Conservation (phyloP, 2,797 vertebrate species). For the Gila robusta region DNA sequence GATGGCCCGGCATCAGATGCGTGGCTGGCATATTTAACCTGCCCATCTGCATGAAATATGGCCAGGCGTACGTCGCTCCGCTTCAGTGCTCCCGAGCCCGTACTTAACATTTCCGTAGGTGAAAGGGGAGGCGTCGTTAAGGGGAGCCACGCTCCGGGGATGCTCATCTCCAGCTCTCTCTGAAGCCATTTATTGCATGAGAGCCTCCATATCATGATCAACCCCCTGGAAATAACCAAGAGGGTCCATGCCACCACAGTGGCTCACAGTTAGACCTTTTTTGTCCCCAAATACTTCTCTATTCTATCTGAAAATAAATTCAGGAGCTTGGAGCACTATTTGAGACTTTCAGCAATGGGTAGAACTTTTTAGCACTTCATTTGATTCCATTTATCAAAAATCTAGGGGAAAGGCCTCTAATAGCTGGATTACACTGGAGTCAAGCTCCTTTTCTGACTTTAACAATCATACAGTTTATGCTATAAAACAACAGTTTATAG, state of each 20-base stretch:
- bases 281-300: conserved; percentile 21
- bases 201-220: conserved; percentile 72
- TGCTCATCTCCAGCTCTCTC: conserved; percentile 69
- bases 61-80: conserved; percentile 25
- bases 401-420: not conserved
- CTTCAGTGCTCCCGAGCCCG: conserved; percentile 59
- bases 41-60: conserved; percentile 67
- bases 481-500: not conserved
- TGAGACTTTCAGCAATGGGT: not conserved
- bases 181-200: conserved; percentile 75
- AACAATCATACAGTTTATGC: not conserved
- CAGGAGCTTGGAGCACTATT: not conserved
- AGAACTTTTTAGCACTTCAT: not conserved
- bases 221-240: conserved; percentile 59
- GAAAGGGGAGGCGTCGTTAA: conserved; percentile 62
- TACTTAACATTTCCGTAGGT: conserved; percentile 71
- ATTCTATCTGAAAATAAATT: not conserved
- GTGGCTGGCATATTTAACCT: conserved; percentile 61
- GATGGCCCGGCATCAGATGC: conserved; percentile 44
- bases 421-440: not conserved
- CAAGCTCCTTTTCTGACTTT: not conserved
- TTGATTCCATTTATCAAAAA: not conserved
- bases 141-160: conserved; percentile 59
- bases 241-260: conserved; percentile 21
- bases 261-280: conserved; percentile 24